A percentile compares a stretch with the other conserved stretches of the same genome.
Conservation (phyloP, 2,797 vertebrate genomes). For the Triplophysa bombifrons region DNA sequence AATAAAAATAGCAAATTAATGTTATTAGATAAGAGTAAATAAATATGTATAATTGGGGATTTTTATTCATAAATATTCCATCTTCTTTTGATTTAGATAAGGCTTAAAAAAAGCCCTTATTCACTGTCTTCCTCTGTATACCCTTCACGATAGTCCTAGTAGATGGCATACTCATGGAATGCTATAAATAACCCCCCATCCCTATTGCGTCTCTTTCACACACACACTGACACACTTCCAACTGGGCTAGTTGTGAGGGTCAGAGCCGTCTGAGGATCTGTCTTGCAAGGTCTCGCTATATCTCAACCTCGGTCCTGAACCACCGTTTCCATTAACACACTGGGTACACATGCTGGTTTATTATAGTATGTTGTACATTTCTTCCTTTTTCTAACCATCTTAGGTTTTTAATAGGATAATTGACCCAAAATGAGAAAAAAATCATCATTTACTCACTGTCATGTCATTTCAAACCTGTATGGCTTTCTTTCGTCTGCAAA, state of each 20-base stretch:
- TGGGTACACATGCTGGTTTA: conserved; percentile 12
- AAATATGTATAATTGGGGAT: no score
- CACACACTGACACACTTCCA: conserved; percentile 54
- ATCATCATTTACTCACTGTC: no score
- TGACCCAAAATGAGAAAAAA: no score
- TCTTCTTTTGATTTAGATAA: conserved; percentile 67
- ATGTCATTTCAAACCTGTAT: no score
- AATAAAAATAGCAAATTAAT: no score
- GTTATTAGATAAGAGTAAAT: no score
- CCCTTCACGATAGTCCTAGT: conserved; percentile 79
- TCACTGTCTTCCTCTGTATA: conserved; percentile 73
- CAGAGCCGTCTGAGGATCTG: conserved; percentile 68
- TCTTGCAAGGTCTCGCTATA: conserved; percentile 41
- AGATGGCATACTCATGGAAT: conserved; percentile 75
- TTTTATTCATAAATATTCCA: no score
- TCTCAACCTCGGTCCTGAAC: conserved; percentile 22
- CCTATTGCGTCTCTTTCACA: conserved; percentile 12
- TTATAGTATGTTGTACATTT: background rate
- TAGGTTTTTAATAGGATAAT: no score
- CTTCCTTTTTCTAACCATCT: conserved; percentile 10
- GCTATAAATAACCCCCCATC: conserved; percentile 79
- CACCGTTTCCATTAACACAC: conserved; percentile 34
- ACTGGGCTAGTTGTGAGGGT: conserved; percentile 65
- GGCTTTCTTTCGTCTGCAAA: no score
- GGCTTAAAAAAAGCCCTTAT: conserved; percentile 61